Base-by-base conservation (phyloP, 2,888 invertebrate genomes). In the Torymus texanus region DNA sequence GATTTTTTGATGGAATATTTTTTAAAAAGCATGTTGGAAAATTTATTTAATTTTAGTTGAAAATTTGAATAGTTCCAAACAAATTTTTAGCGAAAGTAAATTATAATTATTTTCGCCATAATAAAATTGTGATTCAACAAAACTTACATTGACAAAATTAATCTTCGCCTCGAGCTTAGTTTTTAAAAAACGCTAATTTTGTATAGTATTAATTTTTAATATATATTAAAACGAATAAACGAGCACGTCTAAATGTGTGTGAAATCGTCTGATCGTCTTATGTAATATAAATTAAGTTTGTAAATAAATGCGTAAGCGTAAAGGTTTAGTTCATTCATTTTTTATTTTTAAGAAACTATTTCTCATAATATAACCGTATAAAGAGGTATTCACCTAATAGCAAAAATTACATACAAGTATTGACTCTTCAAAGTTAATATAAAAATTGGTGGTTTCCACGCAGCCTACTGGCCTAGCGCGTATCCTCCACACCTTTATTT, bases 221-320 rank as follows among this genome's bases (percentile, higher is more conserved):
- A 59, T 41, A 41, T 71, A 70, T 62, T 63, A 73, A 71, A 74
- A 56, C 24, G 73, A 76, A 63, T 71, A 74, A 80, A 76, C 80
- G 82, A 78, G 76, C 72, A 82, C 70, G 74, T 68, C 5, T 63
- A 74, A 63, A 75, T 80, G 76, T 82, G 82, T 78, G 76, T 79
- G 65, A 78, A 74, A 75, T 56, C 73, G 77, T 77, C 76, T 73
- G 62, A 80, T 75, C 65, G 80, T 80, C 65, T 73, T 67, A 59
- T 82, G 75, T 80, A 82, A 78, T 75, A 72, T 82, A 79, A 70
- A 63, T 70, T 72, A 79, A 78, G 76, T 78, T 81, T 80, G 80
- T 81, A 82, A 82, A 82, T 82, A 82, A 82, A 82, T 58, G 79
- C 81, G 79, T 73, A 79, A 81, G 73, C 79, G 81, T 76, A 61